phyloP scores from a whole-genome alignment of 2,113 vertebrate genomes.

The Hyperopisus bebe region DNA sequence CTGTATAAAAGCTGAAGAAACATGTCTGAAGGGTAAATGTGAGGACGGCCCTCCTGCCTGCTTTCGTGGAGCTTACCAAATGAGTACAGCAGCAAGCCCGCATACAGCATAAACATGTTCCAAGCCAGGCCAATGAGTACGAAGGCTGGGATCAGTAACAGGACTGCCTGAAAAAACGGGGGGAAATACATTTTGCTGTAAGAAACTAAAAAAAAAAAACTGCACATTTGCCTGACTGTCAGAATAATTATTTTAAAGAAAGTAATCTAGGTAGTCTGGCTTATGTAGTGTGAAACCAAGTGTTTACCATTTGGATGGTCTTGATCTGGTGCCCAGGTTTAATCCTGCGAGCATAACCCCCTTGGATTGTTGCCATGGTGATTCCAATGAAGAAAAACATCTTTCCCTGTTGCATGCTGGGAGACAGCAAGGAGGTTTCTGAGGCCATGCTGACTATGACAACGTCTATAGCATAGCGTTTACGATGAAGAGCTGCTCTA shows the following conservation, averaged over 20 bases:
- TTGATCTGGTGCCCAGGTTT: conserved; percentile 73
- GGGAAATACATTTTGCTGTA: neutral
- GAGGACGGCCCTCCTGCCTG: neutral
- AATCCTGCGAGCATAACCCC: conserved; percentile 82
- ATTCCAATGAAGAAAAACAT: conserved; percentile 98
- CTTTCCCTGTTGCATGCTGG: conserved; percentile 92
- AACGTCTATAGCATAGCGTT: neutral
- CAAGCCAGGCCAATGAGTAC: conserved; percentile 77
- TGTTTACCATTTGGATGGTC: conserved; percentile 71
- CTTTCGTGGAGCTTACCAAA: conserved; percentile 70
- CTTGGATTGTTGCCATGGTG: conserved; percentile 88
- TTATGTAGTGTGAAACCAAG: neutral
- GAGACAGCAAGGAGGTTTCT: neutral
- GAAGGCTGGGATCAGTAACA: conserved; percentile 80
- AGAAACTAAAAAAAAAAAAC: neutral
- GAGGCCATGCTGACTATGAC: neutral
- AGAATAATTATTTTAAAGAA: neutral
- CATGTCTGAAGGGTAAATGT: neutral
- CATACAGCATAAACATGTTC: conserved; percentile 65
- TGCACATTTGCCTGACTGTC: neutral
- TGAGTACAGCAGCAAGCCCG: conserved; percentile 78
- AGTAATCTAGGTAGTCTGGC: neutral
- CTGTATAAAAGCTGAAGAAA: neutral
- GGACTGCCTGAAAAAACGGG: conserved; percentile 67
- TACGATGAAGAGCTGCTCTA: neutral